A percentile compares a stretch with the other conserved stretches of the same genome.
Conservation (phyloP, 2,888 invertebrate species). For the Conops quadrifasciatus region DNA sequence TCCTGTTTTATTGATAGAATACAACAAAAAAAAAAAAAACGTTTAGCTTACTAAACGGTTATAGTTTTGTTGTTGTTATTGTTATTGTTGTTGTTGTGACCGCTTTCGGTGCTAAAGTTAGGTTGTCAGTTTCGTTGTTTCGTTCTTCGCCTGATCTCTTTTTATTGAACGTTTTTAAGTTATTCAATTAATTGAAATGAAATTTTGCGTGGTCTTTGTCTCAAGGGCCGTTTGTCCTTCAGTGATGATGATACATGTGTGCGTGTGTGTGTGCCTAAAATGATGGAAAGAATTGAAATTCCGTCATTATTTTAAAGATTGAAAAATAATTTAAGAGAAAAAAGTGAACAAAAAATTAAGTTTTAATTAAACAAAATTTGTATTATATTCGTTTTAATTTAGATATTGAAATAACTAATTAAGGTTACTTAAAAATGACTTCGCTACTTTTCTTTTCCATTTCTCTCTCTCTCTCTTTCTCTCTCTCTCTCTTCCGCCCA, state of each 20-base stretch:
- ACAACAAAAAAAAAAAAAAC: not conserved
- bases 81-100: not conserved
- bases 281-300: too few species aligned
- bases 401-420: too few species aligned
- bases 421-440: too few species aligned
- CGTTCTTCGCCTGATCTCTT: not conserved
- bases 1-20: not conserved
- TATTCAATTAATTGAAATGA: not conserved
- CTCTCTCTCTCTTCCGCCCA: too few species aligned
- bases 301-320: too few species aligned
- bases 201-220: constrained; percentile 8
- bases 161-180: not conserved
- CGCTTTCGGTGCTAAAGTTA: not conserved
- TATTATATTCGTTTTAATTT: too few species aligned
- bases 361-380: too few species aligned
- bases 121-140: not conserved
- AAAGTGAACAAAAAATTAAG: not conserved
- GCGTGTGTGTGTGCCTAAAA: too few species aligned
- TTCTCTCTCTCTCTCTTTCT: too few species aligned
- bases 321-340: too few species aligned
- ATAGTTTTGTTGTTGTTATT: not conserved
- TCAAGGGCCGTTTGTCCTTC: constrained; percentile 2
- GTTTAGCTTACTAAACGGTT: not conserved
- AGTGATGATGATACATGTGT: not conserved
- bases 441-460: too few species aligned